Percentiles rank a stretch among this genome's conserved stretches.
These are phyloP conservation scores for Nannobrachium achirus DNA, from an alignment of 2,113 vertebrate species.

Conservation along the genomic window DNA sequence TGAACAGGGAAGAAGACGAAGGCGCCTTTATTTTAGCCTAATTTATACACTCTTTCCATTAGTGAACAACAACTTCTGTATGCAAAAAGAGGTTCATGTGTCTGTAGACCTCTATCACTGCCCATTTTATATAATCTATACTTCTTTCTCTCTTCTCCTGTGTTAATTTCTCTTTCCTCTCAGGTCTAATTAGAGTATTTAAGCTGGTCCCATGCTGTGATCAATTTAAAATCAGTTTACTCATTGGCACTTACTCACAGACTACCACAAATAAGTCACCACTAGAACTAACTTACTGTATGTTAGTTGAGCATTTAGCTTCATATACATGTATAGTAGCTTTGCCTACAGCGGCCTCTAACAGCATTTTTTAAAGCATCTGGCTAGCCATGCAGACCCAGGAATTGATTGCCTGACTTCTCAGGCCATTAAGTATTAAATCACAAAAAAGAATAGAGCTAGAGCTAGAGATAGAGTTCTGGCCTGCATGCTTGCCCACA, in stretches of 20 bases:
- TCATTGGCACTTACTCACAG: constrained; percentile 21
- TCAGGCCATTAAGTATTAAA: too few relatives aligned
- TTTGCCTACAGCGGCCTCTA: not conserved
- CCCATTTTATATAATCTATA: too few relatives aligned
- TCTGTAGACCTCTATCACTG: too few relatives aligned
- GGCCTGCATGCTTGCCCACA: constrained; percentile 22
- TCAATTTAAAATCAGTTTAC: constrained; percentile 24
- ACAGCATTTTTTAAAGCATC: not conserved
- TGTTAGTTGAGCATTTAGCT: not conserved
- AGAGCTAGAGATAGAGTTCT: constrained; percentile 49
- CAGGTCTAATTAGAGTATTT: constrained; percentile 19
- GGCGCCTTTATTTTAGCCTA: constrained; percentile 13
- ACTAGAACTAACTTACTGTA: not conserved
- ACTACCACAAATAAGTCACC: not conserved
- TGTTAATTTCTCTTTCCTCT: not conserved
- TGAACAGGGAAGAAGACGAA: constrained; percentile 8
- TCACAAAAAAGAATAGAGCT: too few relatives aligned
- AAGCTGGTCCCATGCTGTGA: constrained; percentile 16
- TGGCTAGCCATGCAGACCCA: not conserved
- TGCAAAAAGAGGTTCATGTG: too few relatives aligned
- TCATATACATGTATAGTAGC: not conserved
- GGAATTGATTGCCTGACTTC: not conserved
- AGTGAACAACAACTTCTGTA: not conserved
- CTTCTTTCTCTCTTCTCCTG: too few relatives aligned
- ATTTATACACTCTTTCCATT: not conserved